Evolutionary conservation across 2,797 vertebrate genomes (phyloP), one percentile per base, ranked within the genome.

Genomic region (Chloroceryle amazona): DNA sequence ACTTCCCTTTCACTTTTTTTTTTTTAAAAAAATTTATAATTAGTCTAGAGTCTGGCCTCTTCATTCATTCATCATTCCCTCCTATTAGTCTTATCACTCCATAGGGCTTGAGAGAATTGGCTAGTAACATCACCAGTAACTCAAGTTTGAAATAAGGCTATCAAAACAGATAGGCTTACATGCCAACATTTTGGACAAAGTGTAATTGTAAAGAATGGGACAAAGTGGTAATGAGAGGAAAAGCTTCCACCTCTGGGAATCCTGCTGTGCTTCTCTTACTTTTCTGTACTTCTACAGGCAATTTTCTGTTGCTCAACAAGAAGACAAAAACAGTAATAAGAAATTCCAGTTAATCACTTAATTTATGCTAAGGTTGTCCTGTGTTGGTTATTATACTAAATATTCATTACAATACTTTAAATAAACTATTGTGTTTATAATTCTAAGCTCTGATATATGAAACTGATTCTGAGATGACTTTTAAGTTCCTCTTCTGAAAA

Each of bases 381-480:
- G 61, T 89, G 71, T 86, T 96, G 51, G 57, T 96, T 97, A 95
- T 96, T 94, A 92, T 88, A 94, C 55, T 95, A 96, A 98, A 96
- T 96, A 97, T 93, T 95, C 85, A 81, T 93, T 94, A 91, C 60
- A 94, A 9, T 42, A 46, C 68, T 85, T 96, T 89, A 35, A 87
- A 75, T 5, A 28, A 86, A 57, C 4, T 6, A 60, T 37, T 2
- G 0, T 70, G 6, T 61, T 81, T 79, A 41, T 2, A 2, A 10
- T 79, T 79, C 17, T 72, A 61, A 58, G 9, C 4, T 62, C 49
- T 81, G 21, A 58, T 62, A 17, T 6, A 44, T 17, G 31, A 72
- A 81, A 92, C 6, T 26, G 39, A 55, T 90, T 81, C 72, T 90
- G 31, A 79, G 47, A 73, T 31, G 0, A 28, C 9, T 71, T 88